Percentiles rank a stretch among this genome's conserved stretches.
phyloP scores from a whole-genome alignment of 2,888 invertebrate genomes.

The Caenorhabditis zanzibari region DNA sequence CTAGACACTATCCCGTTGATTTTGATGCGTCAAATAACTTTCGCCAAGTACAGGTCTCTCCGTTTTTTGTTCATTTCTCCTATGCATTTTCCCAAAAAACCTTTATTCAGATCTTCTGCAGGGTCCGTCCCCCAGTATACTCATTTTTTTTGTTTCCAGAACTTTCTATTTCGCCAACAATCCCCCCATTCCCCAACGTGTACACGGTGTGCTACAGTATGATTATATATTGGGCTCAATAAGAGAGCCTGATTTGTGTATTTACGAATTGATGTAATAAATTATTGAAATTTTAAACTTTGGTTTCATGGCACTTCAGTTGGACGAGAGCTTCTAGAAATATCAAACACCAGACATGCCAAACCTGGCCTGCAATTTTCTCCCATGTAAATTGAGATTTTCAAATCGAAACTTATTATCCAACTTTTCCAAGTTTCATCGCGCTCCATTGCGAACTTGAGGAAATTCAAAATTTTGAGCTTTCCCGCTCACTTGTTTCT shows the following conservation, averaged over 20 bases:
- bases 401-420: no score
- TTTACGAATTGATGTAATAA: constrained; percentile 46
- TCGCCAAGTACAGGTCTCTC: constrained; percentile 5
- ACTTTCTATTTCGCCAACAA: constrained; percentile 34
- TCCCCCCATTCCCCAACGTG: constrained; percentile 46
- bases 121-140: constrained; percentile 24
- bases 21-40: constrained; percentile 12
- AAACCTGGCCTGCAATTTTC: no score
- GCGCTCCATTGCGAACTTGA: no score
- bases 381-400: no score
- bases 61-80: constrained; percentile 3
- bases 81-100: constrained; percentile 6
- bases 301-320: neutral
- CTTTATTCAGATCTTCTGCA: constrained; percentile 60
- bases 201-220: constrained; percentile 61
- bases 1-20: constrained; percentile 33
- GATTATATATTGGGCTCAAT: constrained; percentile 16
- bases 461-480: no score
- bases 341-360: no score
- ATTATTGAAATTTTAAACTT: constrained; percentile 37
- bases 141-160: constrained; percentile 4
- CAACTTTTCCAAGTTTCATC: no score
- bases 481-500: no score
- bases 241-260: constrained; percentile 27
- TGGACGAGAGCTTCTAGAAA: no score